Percentiles rank a stretch among this genome's conserved stretches.
Evolutionary conservation across 2,797 vertebrate genomes (phyloP).

Genomic region (Eulemur coronatus): DNA sequence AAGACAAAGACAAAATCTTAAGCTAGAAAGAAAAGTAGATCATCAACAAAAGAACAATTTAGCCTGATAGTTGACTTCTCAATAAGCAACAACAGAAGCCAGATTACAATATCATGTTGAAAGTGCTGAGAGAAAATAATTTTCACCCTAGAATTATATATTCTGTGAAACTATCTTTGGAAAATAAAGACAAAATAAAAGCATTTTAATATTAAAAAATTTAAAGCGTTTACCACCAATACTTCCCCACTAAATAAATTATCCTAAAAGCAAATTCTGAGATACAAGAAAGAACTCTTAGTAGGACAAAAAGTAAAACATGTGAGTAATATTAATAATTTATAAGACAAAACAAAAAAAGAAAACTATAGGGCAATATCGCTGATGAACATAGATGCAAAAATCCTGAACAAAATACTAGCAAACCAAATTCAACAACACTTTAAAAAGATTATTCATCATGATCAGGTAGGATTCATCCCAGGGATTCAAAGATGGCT

Average conservation of each 20-base stretch:
- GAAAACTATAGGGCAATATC: too few relatives aligned
- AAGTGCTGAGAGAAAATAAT: background rate
- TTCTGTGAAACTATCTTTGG: background rate
- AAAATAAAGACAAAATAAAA: background rate
- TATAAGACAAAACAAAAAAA: background rate
- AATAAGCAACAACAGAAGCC: background rate
- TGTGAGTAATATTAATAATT: constrained; percentile 2
- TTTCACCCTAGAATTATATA: background rate
- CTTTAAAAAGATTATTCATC: too few relatives aligned
- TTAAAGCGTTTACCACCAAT: background rate
- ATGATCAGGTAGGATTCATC: too few relatives aligned
- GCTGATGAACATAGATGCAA: too few relatives aligned
- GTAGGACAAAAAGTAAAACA: background rate
- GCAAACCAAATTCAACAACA: too few relatives aligned
- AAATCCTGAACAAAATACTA: too few relatives aligned
- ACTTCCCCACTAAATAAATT: background rate
- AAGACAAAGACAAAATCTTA: constrained; percentile 15
- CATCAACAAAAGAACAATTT: background rate
- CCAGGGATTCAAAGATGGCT: too few relatives aligned
- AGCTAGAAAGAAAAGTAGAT: background rate
- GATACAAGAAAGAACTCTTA: background rate
- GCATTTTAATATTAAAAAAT: background rate
- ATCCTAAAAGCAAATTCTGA: background rate
- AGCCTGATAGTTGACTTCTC: background rate
- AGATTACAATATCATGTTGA: background rate